Base-by-base conservation (phyloP, 2,797 vertebrate species). In the Ptychobarbus kaznakovi region DNA sequence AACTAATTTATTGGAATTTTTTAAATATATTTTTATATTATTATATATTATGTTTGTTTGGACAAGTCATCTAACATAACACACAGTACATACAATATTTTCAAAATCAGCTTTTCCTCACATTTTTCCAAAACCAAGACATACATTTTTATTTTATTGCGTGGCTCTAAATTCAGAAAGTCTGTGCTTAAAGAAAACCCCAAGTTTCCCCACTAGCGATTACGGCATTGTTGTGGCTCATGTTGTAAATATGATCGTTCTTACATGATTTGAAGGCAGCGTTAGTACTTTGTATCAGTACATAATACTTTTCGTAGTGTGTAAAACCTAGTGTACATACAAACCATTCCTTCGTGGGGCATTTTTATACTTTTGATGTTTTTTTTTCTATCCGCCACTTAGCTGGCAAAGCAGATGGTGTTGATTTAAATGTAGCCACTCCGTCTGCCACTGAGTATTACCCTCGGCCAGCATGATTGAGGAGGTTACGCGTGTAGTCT, bases 381-480 rank as follows among this genome's bases (percentile, higher is more conserved):
- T 9, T 38, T 58, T 63, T 42, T 51, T 68, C 81, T 51, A 11
- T 78, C 75, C 8, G 25, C 46, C 75, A 83, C 20, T 72, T 3
- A 51, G 56, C 75, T 78, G 75, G 51, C 51, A 61, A 20, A 35
- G 65, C 28, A 73, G 70, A 85, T 73, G 38, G 38, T 81, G 74
- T 83, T 53, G 35, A 82, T 85, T 38, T 70, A 38, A 35, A 35
- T 46, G 83, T 63, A 87, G 66, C 12, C 38, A 16, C 63, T 81
- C 63, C 70, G 66, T 86, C 44, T 75, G 80, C 61, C 61, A 56
- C 65, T 82, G 56, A 85, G 85, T 89, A 72, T 89, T 89, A 80
- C 75, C 49, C 51, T 72, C 61, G 51, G 61, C 46, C 83, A 82
- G 68, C 44, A 51, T 81, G 75, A 51, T 63, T 82, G 61, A 40